These are phyloP conservation scores for Gryon sp. DNA, from an alignment of 1,140 invertebrate genomes.

Conservation along the genomic window DNA sequence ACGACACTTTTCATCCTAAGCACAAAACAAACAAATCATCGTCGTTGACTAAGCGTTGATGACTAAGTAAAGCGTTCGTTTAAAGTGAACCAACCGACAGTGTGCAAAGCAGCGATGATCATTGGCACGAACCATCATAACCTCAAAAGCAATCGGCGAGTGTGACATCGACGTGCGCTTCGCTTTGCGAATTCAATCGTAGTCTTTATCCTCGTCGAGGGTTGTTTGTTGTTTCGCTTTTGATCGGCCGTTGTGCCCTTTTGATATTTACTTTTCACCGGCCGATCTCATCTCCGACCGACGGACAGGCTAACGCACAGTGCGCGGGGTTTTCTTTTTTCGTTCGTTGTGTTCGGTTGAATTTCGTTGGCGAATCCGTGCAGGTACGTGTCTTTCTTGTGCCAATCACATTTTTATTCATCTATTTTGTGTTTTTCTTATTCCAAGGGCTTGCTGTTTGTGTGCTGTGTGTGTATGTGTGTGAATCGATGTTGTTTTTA, in stretches of 20 bases:
- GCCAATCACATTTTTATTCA: too few relatives aligned
- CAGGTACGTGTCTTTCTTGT: constrained; percentile 21
- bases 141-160: constrained; percentile 32
- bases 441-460: too few relatives aligned
- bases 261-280: too few relatives aligned
- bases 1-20: background rate
- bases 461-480: too few relatives aligned
- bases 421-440: background rate
- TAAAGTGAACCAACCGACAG: background rate
- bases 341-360: constrained; percentile 4
- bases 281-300: too few relatives aligned
- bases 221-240: too few relatives aligned
- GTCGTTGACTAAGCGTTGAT: constrained; percentile 1
- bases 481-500: too few relatives aligned
- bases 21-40: background rate
- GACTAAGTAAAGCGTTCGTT: background rate
- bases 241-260: too few relatives aligned
- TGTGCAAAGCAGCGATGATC: constrained; percentile 31
- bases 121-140: constrained; percentile 46
- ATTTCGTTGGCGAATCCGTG: constrained; percentile 6
- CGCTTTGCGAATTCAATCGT: constrained; percentile 2
- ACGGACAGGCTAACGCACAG: constrained; percentile 3
- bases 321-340: constrained; percentile 18
- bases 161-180: constrained; percentile 30
- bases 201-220: too few relatives aligned